phyloP scores from a whole-genome alignment of 2,888 invertebrate genomes.

The Caenorhabditis becei region DNA sequence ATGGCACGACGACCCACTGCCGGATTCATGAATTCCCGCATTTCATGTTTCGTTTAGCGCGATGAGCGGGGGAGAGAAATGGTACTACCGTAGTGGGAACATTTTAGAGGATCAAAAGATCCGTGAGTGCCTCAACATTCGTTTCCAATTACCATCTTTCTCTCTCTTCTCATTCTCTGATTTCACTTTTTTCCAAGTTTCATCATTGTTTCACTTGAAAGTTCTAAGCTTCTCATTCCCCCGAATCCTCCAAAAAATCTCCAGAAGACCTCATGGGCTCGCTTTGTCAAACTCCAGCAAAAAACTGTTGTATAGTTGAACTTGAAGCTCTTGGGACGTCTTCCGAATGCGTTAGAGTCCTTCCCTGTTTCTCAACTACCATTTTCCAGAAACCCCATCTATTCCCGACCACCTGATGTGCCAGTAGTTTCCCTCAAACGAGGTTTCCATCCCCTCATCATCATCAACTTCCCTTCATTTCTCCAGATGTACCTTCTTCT shows the following conservation, averaged over 20 bases:
- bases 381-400: too few relatives aligned
- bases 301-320: too few relatives aligned
- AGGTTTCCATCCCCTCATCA: not conserved
- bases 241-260: too few relatives aligned
- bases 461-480: not conserved
- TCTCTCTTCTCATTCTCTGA: constrained; percentile 6
- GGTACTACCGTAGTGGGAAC: constrained; percentile 9
- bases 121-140: constrained; percentile 2
- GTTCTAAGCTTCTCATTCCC: too few relatives aligned
- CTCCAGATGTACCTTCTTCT: constrained; percentile 26
- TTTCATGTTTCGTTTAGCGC: constrained; percentile 25
- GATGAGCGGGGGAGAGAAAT: not conserved
- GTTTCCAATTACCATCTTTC: constrained; percentile 28
- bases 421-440: too few relatives aligned
- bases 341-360: too few relatives aligned
- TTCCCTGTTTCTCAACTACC: too few relatives aligned
- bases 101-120: constrained; percentile 7
- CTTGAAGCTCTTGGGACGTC: too few relatives aligned
- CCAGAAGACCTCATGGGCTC: too few relatives aligned
- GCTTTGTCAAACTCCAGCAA: too few relatives aligned
- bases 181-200: too few relatives aligned
- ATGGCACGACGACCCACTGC: constrained; percentile 57
- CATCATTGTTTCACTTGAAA: too few relatives aligned
- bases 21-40: constrained; percentile 53
- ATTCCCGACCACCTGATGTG: constrained; percentile 12